A percentile compares a stretch with the other conserved stretches of the same genome.
These are phyloP conservation scores for Nothoprocta pentlandii DNA, from an alignment of 2,113 vertebrate species.

Conservation along the genomic window DNA sequence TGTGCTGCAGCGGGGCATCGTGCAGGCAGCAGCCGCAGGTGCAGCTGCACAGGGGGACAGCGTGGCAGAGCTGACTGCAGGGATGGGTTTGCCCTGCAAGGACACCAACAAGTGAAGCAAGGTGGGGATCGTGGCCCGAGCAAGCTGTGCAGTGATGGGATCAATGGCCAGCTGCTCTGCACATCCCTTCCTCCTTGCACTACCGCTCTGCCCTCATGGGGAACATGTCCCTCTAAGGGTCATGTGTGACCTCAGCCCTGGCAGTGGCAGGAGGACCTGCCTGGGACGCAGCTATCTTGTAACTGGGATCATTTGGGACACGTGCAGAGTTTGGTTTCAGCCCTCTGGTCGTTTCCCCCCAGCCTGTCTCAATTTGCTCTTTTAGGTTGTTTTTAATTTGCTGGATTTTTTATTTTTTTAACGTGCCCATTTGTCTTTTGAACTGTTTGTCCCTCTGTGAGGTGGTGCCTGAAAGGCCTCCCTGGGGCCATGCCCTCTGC, in stretches of 20 bases:
- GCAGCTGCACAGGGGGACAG: background rate
- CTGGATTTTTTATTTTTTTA: constrained; percentile 59
- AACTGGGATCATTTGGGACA: fast-evolving
- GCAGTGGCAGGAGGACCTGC: background rate
- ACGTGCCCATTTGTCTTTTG: constrained; percentile 4
- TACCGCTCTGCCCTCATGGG: background rate
- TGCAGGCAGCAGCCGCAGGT: background rate
- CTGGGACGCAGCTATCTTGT: constrained; percentile 1
- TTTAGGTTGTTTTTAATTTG: constrained; percentile 26
- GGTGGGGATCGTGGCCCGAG: background rate
- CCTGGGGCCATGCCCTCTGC: background rate
- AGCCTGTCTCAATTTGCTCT: background rate
- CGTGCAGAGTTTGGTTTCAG: background rate
- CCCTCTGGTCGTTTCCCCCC: background rate
- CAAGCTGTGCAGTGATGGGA: background rate
- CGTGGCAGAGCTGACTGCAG: fast-evolving
- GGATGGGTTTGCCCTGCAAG: background rate
- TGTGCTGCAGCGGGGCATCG: background rate
- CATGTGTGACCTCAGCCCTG: background rate
- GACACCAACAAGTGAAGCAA: background rate
- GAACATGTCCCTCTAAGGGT: background rate
- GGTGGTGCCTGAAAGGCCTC: constrained; percentile 33
- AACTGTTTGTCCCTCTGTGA: background rate
- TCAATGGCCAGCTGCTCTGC: background rate
- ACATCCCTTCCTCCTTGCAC: background rate